A percentile compares a stretch with the other conserved stretches of the same genome.
phyloP scores from a whole-genome alignment of 2,113 vertebrate species.

The Gavialis gangeticus region DNA sequence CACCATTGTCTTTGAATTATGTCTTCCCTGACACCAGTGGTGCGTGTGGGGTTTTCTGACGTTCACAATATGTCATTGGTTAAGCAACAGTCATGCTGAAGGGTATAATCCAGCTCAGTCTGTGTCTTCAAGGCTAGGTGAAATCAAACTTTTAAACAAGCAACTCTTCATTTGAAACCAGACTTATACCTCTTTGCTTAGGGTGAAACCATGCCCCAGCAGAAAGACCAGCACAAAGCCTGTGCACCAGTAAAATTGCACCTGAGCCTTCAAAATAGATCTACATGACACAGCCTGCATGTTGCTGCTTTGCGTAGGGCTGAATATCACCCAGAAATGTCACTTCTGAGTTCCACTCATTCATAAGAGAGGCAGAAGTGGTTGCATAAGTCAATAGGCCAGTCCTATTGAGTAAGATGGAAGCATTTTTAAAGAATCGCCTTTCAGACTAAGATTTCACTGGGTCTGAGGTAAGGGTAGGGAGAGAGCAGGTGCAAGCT shows the following conservation, averaged over 20 bases:
- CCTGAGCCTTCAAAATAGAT: background rate
- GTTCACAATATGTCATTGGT: background rate
- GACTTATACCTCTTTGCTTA: background rate
- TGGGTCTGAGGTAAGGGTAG: background rate
- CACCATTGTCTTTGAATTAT: background rate
- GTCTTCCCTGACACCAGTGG: constrained; percentile 24
- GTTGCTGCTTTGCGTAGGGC: background rate
- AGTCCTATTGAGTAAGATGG: background rate
- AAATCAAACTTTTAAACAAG: background rate
- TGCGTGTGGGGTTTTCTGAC: background rate
- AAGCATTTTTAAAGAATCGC: background rate
- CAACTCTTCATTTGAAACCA: background rate
- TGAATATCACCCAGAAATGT: background rate
- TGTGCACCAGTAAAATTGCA: background rate
- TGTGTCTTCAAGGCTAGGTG: background rate
- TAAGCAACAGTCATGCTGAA: background rate
- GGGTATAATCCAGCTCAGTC: background rate
- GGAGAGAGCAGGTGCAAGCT: rapidly evolving
- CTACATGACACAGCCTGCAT: background rate
- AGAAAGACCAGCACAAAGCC: background rate
- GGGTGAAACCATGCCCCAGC: background rate
- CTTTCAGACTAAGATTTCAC: background rate
- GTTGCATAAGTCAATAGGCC: background rate
- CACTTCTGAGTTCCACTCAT: background rate
- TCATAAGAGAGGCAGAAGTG: background rate